Evolutionary conservation across 2,888 invertebrate genomes (phyloP), one percentile per base, ranked within the genome.

Genomic region (Drosophila prolongata): DNA sequence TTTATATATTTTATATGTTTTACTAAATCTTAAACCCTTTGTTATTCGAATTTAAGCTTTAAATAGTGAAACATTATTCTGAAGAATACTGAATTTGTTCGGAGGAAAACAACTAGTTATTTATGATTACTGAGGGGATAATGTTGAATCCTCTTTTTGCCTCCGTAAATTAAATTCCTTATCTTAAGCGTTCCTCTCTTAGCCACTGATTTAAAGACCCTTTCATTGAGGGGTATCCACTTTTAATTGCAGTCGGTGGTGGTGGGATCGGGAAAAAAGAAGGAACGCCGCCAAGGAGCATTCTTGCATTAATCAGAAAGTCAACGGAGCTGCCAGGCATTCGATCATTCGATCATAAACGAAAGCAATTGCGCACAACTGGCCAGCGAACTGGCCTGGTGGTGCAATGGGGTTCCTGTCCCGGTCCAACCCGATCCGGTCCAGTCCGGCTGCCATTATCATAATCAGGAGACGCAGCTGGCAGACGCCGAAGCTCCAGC

Each of bases 291-390:
- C 57, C 55, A 75, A 68, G 69, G 67, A 78, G 84, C 76, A 85
- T 85, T 85, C 85, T 89, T 89, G 89, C 87, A 85, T 85, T 85
- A 85, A 89, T 85, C 89, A 89, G 87, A 85, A 89, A 85, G 85
- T 86, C 83, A 82, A 83, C 83, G 83, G 89, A 88, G 80, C 83
- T 88, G 83, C 82, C 83, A 88, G 74, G 76, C 82, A 77, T 75
- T 84, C 74, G 69, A 75, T 75, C 74, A 75, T 75, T 69, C 83
- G 78, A 81, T 85, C 86, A 82, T 85, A 79, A 79, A 72, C 79
- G 87, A 80, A 82, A 87, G 82, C 88, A 87, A 87, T 83, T 86
- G 87, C 62, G 49, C 62, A 64, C 62, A 49, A 62, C 75, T 77
- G 46, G 46, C 24, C 44, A 8, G 24, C 13, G 43, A 38, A 38